phyloP scores from a whole-genome alignment of 92 coral and sea anemone genomes.

The Actinostola sp. region DNA sequence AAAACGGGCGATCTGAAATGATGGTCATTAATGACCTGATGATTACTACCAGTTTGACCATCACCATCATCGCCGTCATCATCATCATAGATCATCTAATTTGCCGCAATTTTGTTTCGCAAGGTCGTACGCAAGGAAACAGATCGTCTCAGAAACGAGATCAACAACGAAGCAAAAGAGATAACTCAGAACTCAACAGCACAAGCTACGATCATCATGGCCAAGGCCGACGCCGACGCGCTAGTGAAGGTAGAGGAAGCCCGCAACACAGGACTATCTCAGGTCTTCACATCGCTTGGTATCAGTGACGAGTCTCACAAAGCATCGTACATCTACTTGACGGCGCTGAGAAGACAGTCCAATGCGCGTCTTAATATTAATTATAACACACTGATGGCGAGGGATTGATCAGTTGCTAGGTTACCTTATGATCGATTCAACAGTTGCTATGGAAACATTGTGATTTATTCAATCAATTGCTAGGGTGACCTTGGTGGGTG shows the following conservation, averaged over 20 bases:
- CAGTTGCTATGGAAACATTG: too few species aligned
- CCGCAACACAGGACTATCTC: conserved; percentile 60
- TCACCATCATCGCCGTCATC: neutral
- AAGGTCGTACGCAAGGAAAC: conserved; percentile 87
- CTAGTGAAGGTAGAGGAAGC: conserved; percentile 66
- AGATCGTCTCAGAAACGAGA: conserved; percentile 70
- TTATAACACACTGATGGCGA: conserved; percentile 69
- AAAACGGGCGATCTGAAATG: too few species aligned
- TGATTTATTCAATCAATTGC: too few species aligned
- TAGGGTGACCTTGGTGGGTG: too few species aligned
- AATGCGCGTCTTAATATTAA: conserved; percentile 60
- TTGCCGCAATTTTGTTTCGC: neutral
- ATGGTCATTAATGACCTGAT: neutral
- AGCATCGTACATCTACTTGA: conserved; percentile 73
- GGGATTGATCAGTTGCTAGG: too few species aligned
- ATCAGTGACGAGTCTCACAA: conserved; percentile 51
- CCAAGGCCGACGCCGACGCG: conserved; percentile 74
- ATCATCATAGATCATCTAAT: neutral
- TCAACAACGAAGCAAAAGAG: conserved; percentile 76
- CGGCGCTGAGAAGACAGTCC: conserved; percentile 58
- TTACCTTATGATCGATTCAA: too few species aligned
- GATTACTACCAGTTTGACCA: neutral
- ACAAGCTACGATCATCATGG: conserved; percentile 61
- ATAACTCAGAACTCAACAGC: conserved; percentile 83
- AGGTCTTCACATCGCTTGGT: conserved; percentile 52